Evolutionary conservation across 2,888 invertebrate genomes (phyloP), one percentile per base, ranked within the genome.

Genomic region (Pardosa pseudoannulata): DNA sequence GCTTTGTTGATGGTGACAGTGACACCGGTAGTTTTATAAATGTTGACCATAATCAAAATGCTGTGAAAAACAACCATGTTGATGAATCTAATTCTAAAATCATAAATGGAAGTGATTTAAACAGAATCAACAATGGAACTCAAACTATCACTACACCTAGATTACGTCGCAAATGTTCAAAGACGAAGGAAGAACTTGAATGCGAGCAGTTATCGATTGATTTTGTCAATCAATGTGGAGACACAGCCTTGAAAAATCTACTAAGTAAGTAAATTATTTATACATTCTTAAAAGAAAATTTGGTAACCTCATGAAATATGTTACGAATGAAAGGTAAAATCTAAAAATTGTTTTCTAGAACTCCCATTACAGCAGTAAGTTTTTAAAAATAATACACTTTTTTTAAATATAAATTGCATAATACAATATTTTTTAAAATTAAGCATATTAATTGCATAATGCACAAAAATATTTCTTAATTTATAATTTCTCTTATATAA

Each of bases 111-210:
- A 79, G 39, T 50, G 80, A 87, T 72, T 6, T 72, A 19, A 87
- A 74, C 28, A 41, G 81, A 41, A 86, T 72, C 23, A 88, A 82
- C 50, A 81, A 78, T 81, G 80, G 79, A 23, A 85, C 88, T 11
- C 81, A 86, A 79, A 88, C 79, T 50, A 64, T 64, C 32, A 73
- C 79, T 29, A 81, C 85, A 1, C 74, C 81, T 11, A 75, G 39
- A 68, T 36, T 83, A n/a, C 36, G 36, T 23, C 67, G 82, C 1
- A 87, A 82, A 64, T 29, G 28, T 39, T 23, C 27, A 13, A 91
- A 91, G 29, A 91, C 91, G 0, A 90, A 94, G 89, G 96, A 96
- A 91, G 96, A 96, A 91, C 93, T 95, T 89, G 96, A 95, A 90
- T 96, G 95, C 92, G 96, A 96, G 90, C 93, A 94, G 90, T 92